These are phyloP conservation scores for Cryptus armator DNA, from an alignment of 2,888 invertebrate species.

Conservation along the genomic window DNA sequence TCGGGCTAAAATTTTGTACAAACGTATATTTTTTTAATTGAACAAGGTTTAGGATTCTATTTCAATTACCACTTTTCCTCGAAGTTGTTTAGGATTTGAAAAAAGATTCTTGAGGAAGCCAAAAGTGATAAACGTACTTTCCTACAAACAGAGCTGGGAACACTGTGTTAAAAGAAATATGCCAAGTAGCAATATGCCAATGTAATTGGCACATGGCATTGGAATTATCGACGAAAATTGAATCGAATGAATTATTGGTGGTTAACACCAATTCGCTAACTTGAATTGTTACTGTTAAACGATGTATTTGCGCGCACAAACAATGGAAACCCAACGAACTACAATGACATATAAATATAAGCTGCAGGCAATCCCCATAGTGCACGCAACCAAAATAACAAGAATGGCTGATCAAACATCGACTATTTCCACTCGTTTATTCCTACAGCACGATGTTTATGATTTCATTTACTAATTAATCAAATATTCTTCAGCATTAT, in stretches of 20 bases:
- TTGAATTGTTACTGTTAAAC: slow-evolving; percentile 50
- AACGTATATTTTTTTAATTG: too few relatives aligned
- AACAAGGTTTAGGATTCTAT: too few relatives aligned
- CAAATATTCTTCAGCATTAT: slow-evolving; percentile 19
- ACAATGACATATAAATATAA: slow-evolving; percentile 1
- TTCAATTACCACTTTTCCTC: too few relatives aligned
- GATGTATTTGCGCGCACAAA: slow-evolving; percentile 8
- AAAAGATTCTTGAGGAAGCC: too few relatives aligned
- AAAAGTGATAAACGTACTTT: too few relatives aligned
- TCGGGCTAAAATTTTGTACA: too few relatives aligned
- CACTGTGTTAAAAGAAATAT: too few relatives aligned
- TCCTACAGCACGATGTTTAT: slow-evolving; percentile 13
- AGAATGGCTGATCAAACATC: slow-evolving; percentile 36
- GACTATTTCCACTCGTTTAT: slow-evolving; percentile 52
- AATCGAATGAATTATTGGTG: not conserved
- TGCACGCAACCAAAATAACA: slow-evolving; percentile 32
- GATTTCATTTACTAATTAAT: slow-evolving; percentile 30
- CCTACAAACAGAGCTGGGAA: too few relatives aligned
- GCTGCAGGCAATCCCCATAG: not conserved
- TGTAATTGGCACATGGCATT: too few relatives aligned
- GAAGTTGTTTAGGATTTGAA: too few relatives aligned
- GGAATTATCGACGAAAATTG: too few relatives aligned
- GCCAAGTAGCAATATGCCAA: too few relatives aligned
- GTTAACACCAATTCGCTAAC: slow-evolving; percentile 52
- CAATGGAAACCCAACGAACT: slow-evolving; percentile 19